A percentile compares a stretch with the other conserved stretches of the same genome.
Evolutionary conservation across 2,113 vertebrate genomes (phyloP).

Genomic region (Paraplagusia blochii): DNA sequence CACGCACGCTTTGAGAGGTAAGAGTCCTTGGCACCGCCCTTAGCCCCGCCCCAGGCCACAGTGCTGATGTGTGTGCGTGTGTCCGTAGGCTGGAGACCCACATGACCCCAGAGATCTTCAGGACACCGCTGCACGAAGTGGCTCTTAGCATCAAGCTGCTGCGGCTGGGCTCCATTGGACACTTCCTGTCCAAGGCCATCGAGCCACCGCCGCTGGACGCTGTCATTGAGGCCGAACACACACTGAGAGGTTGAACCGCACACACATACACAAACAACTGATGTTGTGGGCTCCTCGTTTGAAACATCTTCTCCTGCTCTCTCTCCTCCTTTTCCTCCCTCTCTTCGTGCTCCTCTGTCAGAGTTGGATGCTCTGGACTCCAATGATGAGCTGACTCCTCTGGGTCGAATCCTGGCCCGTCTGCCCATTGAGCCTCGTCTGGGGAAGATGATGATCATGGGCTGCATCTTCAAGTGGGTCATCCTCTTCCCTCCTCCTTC

Average conservation of each 20-base stretch:
- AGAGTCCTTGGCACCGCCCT: neutral
- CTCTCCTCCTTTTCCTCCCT: neutral
- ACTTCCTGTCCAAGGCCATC: constrained; percentile 96
- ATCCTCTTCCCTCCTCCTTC: neutral
- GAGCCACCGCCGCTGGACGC: constrained; percentile 94
- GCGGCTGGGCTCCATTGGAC: constrained; percentile 87
- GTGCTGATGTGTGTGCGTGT: neutral
- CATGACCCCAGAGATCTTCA: constrained; percentile 95
- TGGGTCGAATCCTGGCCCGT: constrained; percentile 90
- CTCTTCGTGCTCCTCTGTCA: constrained; percentile 37
- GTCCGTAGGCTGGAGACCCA: constrained; percentile 85
- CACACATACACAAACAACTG: neutral
- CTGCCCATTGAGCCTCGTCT: constrained; percentile 94
- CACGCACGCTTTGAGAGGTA: constrained; percentile 86
- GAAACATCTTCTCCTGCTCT: neutral
- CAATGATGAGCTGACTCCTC: constrained; percentile 92
- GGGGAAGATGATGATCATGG: constrained; percentile 99
- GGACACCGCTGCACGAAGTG: constrained; percentile 91
- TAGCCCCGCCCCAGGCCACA: neutral
- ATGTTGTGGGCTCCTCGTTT: too few species aligned
- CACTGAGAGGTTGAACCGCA: constrained; percentile 74
- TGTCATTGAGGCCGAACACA: constrained; percentile 94
- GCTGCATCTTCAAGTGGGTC: constrained; percentile 89
- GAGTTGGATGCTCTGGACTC: constrained; percentile 91
- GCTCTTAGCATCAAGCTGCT: constrained; percentile 94